Conservation (phyloP, 2,113 vertebrate genomes). For the Grantiella picta region DNA sequence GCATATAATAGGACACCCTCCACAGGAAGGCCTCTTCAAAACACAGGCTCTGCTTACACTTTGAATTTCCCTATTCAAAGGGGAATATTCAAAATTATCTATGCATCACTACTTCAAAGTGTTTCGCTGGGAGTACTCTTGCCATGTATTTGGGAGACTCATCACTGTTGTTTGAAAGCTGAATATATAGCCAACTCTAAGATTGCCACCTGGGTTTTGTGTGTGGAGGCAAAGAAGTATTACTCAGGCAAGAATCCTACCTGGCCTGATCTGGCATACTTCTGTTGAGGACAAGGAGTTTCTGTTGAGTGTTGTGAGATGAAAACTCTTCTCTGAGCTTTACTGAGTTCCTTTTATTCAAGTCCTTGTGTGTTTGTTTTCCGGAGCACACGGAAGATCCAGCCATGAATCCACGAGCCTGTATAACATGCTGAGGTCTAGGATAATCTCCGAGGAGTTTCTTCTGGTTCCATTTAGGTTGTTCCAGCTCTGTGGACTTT, state of each 20-base stretch:
- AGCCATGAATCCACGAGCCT: fast-evolving
- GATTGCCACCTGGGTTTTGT: background rate
- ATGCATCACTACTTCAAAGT: constrained; percentile 39
- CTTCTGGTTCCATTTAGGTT: background rate
- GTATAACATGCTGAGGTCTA: background rate
- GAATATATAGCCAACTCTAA: background rate
- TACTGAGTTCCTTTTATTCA: background rate
- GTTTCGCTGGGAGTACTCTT: background rate
- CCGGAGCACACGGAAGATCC: background rate
- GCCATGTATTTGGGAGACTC: constrained; percentile 19
- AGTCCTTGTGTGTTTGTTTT: background rate
- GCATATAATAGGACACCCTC: constrained; percentile 24
- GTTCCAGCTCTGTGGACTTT: background rate
- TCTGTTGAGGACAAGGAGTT: background rate
- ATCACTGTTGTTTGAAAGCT: constrained; percentile 5
- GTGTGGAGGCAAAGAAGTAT: background rate
- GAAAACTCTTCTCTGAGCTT: background rate
- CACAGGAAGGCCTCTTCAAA: constrained; percentile 23
- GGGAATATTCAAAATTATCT: constrained; percentile 14
- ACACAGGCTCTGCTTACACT: background rate
- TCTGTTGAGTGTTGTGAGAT: background rate
- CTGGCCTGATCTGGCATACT: background rate
- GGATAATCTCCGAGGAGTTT: background rate
- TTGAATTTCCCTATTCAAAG: constrained; percentile 32
- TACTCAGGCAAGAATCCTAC: background rate